Percentiles rank a stretch among this genome's conserved stretches.
These are phyloP conservation scores for Ochropleura leucogaster DNA, from an alignment of 2,888 invertebrate species.

Conservation along the genomic window DNA sequence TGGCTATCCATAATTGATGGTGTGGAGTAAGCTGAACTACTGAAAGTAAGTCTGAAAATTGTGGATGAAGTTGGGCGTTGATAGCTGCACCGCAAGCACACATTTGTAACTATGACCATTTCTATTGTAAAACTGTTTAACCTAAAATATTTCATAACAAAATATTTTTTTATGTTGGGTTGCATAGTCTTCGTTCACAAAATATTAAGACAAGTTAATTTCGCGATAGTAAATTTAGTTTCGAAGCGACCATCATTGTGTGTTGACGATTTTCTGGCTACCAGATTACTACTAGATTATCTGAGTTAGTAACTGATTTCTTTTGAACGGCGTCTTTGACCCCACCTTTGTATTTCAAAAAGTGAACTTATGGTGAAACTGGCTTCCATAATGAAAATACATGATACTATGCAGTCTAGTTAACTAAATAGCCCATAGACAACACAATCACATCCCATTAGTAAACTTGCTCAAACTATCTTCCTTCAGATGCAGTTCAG, in stretches of 20 bases:
- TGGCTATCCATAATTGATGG: too few species aligned
- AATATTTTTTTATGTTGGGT: too few species aligned
- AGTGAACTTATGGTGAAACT: too few species aligned
- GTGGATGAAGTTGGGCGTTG: too few species aligned
- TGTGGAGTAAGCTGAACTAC: background rate
- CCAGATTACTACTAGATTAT: too few species aligned
- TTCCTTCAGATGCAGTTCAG: background rate
- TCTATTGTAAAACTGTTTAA: too few species aligned
- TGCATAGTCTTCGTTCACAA: background rate
- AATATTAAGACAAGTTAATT: background rate
- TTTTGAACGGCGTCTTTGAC: too few species aligned
- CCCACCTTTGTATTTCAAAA: too few species aligned
- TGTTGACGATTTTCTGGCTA: background rate
- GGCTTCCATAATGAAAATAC: background rate
- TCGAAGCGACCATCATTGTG: background rate
- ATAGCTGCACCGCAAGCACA: too few species aligned
- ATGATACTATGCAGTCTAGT: background rate
- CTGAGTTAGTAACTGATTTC: too few species aligned
- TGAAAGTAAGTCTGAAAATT: background rate
- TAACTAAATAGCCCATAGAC: background rate
- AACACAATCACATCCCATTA: background rate
- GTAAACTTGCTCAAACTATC: slow-evolving; percentile 2
- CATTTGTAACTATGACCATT: too few species aligned
- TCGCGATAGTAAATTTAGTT: background rate
- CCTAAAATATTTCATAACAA: too few species aligned